A percentile compares a stretch with the other conserved stretches of the same genome.
These are phyloP conservation scores for Scrobipalpa costella DNA, from an alignment of 2,888 invertebrate species.

Conservation along the genomic window DNA sequence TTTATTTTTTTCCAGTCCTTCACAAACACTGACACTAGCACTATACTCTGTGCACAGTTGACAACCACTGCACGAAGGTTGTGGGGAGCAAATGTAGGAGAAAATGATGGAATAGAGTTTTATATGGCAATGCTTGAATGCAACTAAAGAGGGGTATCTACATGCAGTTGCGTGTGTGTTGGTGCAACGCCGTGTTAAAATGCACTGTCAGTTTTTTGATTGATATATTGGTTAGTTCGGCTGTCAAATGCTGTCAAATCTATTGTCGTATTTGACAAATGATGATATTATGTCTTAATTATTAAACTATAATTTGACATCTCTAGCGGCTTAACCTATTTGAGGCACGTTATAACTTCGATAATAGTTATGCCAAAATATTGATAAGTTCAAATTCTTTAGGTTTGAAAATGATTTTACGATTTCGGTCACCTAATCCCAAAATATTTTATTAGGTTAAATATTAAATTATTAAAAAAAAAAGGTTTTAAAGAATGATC, in stretches of 20 bases:
- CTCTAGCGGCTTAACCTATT: too few species aligned
- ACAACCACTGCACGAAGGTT: constrained; percentile 42
- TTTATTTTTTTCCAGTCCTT: constrained; percentile 37
- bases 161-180: not conserved
- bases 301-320: not conserved
- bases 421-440: too few species aligned
- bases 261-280: not conserved
- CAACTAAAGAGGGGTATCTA: constrained; percentile 57
- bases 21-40: constrained; percentile 64
- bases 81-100: constrained; percentile 65
- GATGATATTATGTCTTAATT: not conserved
- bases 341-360: too few species aligned
- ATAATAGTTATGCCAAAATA: too few species aligned
- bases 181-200: not conserved
- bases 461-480: too few species aligned
- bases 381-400: too few species aligned
- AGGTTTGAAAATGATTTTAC: too few species aligned
- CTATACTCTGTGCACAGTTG: constrained; percentile 33
- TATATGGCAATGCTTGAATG: constrained; percentile 64
- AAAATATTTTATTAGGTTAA: too few species aligned
- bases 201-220: constrained; percentile 2
- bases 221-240: not conserved
- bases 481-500: too few species aligned
- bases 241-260: not conserved
- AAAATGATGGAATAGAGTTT: constrained; percentile 56